Base-by-base conservation (phyloP, 2,113 vertebrate species). In the Ia io region DNA sequence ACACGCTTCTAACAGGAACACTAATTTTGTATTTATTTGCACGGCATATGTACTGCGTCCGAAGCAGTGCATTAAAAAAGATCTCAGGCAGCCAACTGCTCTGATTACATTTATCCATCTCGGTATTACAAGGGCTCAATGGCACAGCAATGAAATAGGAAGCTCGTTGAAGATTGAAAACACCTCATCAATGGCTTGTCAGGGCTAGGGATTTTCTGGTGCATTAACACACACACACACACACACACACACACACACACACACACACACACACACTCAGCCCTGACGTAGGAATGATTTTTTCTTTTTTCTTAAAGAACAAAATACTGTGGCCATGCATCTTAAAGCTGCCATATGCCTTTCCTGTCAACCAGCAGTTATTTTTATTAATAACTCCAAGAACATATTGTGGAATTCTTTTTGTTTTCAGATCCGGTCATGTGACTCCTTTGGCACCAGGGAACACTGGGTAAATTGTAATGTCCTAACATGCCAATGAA, bases 21-120 rank as follows among this genome's bases (percentile, higher is more conserved):
- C 97, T 98, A 98, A 98, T 98, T 97, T 70, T 88, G 95, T 97
- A 97, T 98, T 98, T 98, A 98, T 98, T 98, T 98, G 96, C 95
- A 96, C 47, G 94, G 96, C 98, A 97, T 98, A 98, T 98, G 98
- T 97, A 98, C 97, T 95, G 89, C 86, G 96, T 98, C 98, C 94
- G 40, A 98, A 97, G 91, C 90, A 97, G 92, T 94, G 95, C 96
- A 97, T 97, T 98, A 98, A 98, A 97, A 98, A 97, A 97, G 94
- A 98, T 97, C 95, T 97, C 94, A 74, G 6, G 97, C 96, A 98
- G 94, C 90, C 97, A 97, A 94, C 79, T 94, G 95, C 91, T 98
- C 96, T 98, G 98, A 97, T 98, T 97, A 95, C 94, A 92, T 97
- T 98, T 97, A 92, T 97, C 96, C 97, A 97, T 85, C 2, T 49